Evolutionary conservation across 2,113 vertebrate species (phyloP).

Genomic region (Phocoena sinus): DNA sequence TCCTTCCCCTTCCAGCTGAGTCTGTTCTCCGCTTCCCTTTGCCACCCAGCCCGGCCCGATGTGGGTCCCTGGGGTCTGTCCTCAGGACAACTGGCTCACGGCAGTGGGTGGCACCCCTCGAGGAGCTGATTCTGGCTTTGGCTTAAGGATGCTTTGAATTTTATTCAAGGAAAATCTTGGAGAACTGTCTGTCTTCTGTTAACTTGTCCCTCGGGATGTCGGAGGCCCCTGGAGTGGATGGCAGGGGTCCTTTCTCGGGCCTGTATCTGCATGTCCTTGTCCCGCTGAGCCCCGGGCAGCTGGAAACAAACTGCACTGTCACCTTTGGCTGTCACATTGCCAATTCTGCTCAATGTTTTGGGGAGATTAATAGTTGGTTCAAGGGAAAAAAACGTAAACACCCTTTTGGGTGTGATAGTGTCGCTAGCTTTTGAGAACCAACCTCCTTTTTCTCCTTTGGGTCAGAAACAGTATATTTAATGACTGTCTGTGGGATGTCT

Average conservation of each 20-base stretch:
- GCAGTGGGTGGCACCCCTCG: accelerated
- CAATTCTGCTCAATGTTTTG: neutral
- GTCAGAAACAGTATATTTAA: neutral
- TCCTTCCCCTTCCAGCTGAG: too few relatives aligned
- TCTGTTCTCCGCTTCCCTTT: accelerated
- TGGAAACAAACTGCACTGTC: neutral
- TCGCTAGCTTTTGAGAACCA: neutral
- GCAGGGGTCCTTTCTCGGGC: neutral
- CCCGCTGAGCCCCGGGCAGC: neutral
- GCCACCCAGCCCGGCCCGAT: accelerated
- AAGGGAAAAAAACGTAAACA: neutral
- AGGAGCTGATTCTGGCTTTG: neutral
- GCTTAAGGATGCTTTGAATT: neutral
- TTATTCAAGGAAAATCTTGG: neutral
- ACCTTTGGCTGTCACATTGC: neutral
- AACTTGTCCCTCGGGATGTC: neutral
- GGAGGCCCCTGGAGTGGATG: neutral
- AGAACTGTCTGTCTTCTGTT: neutral
- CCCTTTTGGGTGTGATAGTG: neutral
- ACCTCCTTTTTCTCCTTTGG: neutral
- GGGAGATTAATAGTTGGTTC: neutral
- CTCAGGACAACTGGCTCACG: neutral
- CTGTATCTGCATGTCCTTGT: neutral
- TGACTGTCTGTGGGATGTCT: neutral
- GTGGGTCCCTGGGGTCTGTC: neutral